Base-by-base conservation (phyloP, 2,888 invertebrate genomes). In the Acanthopleura granulata region DNA sequence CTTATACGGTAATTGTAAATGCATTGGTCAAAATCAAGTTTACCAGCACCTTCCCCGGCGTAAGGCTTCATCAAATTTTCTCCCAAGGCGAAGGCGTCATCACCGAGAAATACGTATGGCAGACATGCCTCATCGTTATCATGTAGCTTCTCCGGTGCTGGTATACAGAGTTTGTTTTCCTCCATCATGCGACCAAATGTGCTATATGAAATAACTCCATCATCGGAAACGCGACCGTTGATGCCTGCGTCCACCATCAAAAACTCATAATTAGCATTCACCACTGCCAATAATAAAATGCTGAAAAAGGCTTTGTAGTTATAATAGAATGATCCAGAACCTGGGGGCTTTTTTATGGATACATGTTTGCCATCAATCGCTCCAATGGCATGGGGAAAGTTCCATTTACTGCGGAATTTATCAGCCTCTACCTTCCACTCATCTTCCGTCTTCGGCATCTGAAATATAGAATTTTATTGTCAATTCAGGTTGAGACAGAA, bases 211-310 rank as follows among this genome's bases (percentile, higher is more conserved):
- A 66, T 57, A n/a, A 61, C 29, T 40, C 73, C 73, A 18, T 30
- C 73, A 57, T 73, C 73, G 25, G 62, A 61, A 14, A 62, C 30
- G 18, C 73, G 62, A 11, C 73, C 75, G 62, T 72, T 72, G 9
- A 72, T 62, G 18, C 75, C 72, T 72, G 62, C 72, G 49, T 76
- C 72, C 15, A 75, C 72, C 62, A 75, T 72, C 18, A 76, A 50
- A 66, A 76, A 76, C 76, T 76, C 72, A 49, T 76, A 76, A 15
- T 57, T 74, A 16, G 73, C 75, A 75, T 74, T 62, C 3, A 75
- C 75, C n/a, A 75, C 72, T 51, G 75, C 75, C 75, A 75, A 57
- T 27, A 76, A 29, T 25, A 76, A 75, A 25, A 75, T 72, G 57
- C 75, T 76, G 40, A 61, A 76, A 40, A 75, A 72, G n/a, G 49